Evolutionary conservation across 2,888 invertebrate genomes (phyloP).

Genomic region (Stegophylla sp.): DNA sequence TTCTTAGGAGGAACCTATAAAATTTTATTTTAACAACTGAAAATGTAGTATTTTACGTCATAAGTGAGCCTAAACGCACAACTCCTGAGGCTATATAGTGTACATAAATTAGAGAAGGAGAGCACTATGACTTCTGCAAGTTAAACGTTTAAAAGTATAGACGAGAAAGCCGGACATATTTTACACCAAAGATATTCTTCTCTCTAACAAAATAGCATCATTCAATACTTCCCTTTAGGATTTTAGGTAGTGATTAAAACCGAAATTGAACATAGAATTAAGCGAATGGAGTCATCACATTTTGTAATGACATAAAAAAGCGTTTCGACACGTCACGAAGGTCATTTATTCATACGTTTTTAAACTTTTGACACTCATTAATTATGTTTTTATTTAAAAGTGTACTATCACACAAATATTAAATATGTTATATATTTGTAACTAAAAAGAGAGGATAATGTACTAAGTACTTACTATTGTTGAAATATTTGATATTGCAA

Average conservation of each 20-base stretch:
- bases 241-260: background rate
- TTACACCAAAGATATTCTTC: no score
- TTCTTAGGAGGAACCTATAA: no score
- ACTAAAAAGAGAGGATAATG: slow-evolving; percentile 17
- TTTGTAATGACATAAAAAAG: slow-evolving; percentile 30
- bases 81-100: no score
- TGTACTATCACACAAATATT: background rate
- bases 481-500: slow-evolving; percentile 38
- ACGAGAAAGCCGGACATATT: no score
- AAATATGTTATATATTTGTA: background rate
- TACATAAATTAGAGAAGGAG: no score
- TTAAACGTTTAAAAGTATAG: no score
- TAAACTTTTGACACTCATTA: slow-evolving; percentile 55
- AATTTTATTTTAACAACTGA: no score
- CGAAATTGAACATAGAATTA: slow-evolving; percentile 9
- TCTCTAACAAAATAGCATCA: slow-evolving; percentile 18
- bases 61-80: no score
- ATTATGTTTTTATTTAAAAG: slow-evolving; percentile 37
- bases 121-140: no score
- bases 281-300: slow-evolving; percentile 36
- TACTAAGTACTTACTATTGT: slow-evolving; percentile 43
- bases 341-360: slow-evolving; percentile 49
- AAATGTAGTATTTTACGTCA: no score
- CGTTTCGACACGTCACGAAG: slow-evolving; percentile 44
- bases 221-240: background rate